Base-by-base conservation (phyloP, 2,888 invertebrate genomes). In the Agrochola lota region DNA sequence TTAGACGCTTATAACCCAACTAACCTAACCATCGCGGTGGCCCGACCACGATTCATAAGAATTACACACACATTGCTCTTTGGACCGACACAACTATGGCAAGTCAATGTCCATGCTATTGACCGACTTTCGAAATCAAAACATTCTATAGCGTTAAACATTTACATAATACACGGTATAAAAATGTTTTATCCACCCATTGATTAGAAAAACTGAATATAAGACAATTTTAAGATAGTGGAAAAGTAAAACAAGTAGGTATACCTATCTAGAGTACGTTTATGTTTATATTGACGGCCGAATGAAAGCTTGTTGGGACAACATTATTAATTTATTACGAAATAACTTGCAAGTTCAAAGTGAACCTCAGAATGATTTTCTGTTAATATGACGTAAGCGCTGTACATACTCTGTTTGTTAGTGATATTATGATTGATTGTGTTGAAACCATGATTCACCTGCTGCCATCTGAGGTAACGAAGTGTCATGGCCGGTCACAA, bases 401-500 rank as follows among this genome's bases (percentile, higher is more conserved):
- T 40, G 12, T 12, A 26, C 9, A 26, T 26, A 49, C 23, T 57
- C 11, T 26, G 57, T 35, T 1, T 30, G 17, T 6, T 5, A 20
- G 20, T 17, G 9, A 62, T 62, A 71, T 71, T n/a, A 63, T 55
- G 71, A 62, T 77, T 6, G 23, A 55, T 20, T 12, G 17, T 46
- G 26, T 23, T 52, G 52, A n/a, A 55, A 46, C n/a, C 12, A 40
- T 79, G 67, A 75, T 57, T 68, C 66, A 75, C n/a, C 43, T 20
- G 75, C 20, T 55, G 20, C 20, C 73, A 2, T 15, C 12, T 35
- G 57, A 64, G 40, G 40, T 80, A 8, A 40, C 30, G 17, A 4
- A n/a, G 67, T n/a, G 73, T 81, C 78, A 74, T 2, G 74, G 81
- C 59, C 64, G 78, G 64, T 26, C 66, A 26, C 81, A 81, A 81